Evolutionary conservation across 2,888 invertebrate genomes (phyloP), one percentile per base, ranked within the genome.

Genomic region (Sylvicola cinctus): DNA sequence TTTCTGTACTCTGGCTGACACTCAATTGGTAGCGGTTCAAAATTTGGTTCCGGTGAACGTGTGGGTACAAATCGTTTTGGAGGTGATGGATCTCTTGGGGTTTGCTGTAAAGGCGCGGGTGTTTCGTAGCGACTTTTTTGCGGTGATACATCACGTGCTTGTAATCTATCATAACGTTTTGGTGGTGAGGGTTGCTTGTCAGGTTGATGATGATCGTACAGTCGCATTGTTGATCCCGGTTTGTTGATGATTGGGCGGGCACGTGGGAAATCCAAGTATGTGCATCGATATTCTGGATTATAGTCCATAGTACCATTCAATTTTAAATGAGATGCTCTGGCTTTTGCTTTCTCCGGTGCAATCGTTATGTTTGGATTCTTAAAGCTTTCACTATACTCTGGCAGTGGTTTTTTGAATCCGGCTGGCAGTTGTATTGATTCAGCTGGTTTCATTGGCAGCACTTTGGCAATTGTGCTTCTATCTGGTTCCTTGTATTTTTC

Each of bases 231-330:
- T 32, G 55, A 50, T 27, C 47, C 46, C 2, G 58, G 52, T 41
- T 55, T 56, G 25, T 48, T 47, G 2, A 50, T 48, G 27, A 54
- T 47, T 3, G 58, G 58, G 3, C 58, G 46, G 3, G 52, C 49
- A 15, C 57, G 49, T 28, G 57, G 56, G 42, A 53, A 55, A 38
- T 58, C 52, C 31, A 50, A 40, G 37, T 52, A 58, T 15, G 34
- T 32, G 15, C 33, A 36, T 31, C 33, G 14, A 39, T 58, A 57
- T 39, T 57, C 58, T 1, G 57, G 55, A 45, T 54, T 54, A 41
- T 57, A 58, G 43, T 58, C 58, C 36, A 54, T 47, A 41, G 54
- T 55, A n/a, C 56, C 57, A 32, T 49, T 50, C 8, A 57, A 45
- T 0, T 50, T 49, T n/a, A 58, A 42, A 16, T 48, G 52, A 3